A percentile compares a stretch with the other conserved stretches of the same genome.
phyloP scores from a whole-genome alignment of 2,888 invertebrate species.

The Troides aeacus region DNA sequence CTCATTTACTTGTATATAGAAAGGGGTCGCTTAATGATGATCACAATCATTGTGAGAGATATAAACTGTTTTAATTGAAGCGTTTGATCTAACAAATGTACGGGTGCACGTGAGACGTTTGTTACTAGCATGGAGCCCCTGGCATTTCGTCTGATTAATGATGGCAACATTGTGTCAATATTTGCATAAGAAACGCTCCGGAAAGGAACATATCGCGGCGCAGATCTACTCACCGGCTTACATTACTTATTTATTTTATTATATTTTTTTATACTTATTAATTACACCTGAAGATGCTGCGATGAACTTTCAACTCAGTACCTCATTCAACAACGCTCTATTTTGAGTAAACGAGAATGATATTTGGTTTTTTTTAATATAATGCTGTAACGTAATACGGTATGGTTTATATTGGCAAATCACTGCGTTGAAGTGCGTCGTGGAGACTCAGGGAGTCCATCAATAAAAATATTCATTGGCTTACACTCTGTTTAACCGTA shows the following conservation, averaged over 20 bases:
- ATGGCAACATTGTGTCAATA: slow-evolving; percentile 73
- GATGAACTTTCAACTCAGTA: slow-evolving; percentile 35
- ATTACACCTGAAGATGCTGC: slow-evolving; percentile 39
- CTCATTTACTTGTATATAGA: neutral
- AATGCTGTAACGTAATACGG: slow-evolving; percentile 35
- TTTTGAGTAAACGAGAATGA: slow-evolving; percentile 17
- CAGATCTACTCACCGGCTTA: slow-evolving; percentile 58
- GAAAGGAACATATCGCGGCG: slow-evolving; percentile 69
- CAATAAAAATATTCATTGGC: slow-evolving; percentile 79
- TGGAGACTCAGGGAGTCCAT: slow-evolving; percentile 64
- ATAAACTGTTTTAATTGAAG: slow-evolving; percentile 26
- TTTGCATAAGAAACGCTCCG: slow-evolving; percentile 78
- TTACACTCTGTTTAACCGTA: slow-evolving; percentile 76
- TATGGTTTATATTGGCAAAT: slow-evolving; percentile 43
- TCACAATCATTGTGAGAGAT: slow-evolving; percentile 6
- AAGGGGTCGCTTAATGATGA: neutral
- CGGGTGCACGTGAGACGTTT: slow-evolving; percentile 38
- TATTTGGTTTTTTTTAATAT: slow-evolving; percentile 33
- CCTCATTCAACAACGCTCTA: slow-evolving; percentile 33
- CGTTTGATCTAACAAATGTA: slow-evolving; percentile 30
- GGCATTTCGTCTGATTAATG: slow-evolving; percentile 73
- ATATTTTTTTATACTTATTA: too few relatives aligned
- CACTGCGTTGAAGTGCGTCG: slow-evolving; percentile 19
- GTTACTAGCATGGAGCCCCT: slow-evolving; percentile 45
- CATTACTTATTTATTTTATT: too few relatives aligned